Conservation (phyloP, 1,140 invertebrate species). For the Idris sp. region DNA sequence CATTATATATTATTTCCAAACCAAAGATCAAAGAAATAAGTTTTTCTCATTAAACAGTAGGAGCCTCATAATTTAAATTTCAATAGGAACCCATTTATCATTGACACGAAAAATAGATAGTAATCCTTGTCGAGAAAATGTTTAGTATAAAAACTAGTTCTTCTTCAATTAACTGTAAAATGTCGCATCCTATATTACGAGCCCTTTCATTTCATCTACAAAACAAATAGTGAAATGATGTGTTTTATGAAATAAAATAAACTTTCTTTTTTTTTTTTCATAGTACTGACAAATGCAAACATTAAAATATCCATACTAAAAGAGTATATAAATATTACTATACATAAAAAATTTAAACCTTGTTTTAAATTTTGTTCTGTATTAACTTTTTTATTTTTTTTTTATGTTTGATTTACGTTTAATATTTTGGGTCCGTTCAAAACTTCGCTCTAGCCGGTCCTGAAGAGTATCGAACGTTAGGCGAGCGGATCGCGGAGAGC, state of each 20-base stretch:
- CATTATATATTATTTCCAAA: slow-evolving; percentile 13
- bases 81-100: slow-evolving; percentile 39
- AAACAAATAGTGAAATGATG: slow-evolving; percentile 21
- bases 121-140: background rate
- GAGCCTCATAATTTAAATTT: slow-evolving; percentile 43
- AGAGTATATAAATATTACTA: too few relatives aligned
- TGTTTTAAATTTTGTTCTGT: too few relatives aligned
- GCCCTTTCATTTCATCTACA: slow-evolving; percentile 1
- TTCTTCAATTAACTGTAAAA: slow-evolving; percentile 53
- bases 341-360: too few relatives aligned
- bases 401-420: slow-evolving; percentile 44
- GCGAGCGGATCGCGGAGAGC: slow-evolving; percentile 59
- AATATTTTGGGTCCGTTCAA: slow-evolving; percentile 23
- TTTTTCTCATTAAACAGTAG: slow-evolving; percentile 50
- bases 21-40: slow-evolving; percentile 25
- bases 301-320: too few relatives aligned
- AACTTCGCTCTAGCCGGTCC: slow-evolving; percentile 64
- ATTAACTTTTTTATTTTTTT: background rate
- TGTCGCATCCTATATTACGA: slow-evolving; percentile 18
- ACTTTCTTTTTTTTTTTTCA: too few relatives aligned
- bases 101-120: slow-evolving; percentile 24
- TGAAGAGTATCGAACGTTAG: slow-evolving; percentile 62
- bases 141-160: slow-evolving; percentile 45
- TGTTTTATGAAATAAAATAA: background rate
- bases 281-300: too few relatives aligned